phyloP scores from a whole-genome alignment of 2,797 vertebrate species.

The Gymnopithys bicolor region DNA sequence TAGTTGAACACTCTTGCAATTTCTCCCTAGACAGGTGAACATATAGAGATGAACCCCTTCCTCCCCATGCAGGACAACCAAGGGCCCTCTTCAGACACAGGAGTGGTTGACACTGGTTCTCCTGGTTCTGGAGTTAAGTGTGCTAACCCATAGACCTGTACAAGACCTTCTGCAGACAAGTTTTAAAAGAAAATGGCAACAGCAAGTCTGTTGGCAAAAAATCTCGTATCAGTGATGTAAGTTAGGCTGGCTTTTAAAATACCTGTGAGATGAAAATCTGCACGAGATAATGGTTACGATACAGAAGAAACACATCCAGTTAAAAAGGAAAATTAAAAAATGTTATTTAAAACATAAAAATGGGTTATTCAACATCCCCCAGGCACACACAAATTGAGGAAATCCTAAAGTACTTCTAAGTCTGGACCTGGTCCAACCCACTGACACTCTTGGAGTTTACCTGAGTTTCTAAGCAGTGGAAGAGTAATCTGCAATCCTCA shows the following conservation, averaged over 20 bases:
- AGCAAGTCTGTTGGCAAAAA: not conserved
- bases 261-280: not conserved
- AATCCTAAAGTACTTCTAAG: not conserved
- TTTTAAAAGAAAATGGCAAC: not conserved
- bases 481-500: not conserved
- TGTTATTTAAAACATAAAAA: not conserved
- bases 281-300: not conserved
- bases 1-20: not conserved
- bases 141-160: not conserved
- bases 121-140: not conserved
- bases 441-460: not conserved
- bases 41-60: not conserved
- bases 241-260: not conserved
- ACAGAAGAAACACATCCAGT: not conserved
- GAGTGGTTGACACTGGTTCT: not conserved
- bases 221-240: not conserved
- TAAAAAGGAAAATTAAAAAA: not conserved
- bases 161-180: not conserved
- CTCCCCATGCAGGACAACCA: rapidly evolving
- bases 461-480: not conserved
- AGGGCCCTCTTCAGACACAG: not conserved
- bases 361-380: not conserved
- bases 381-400: not conserved
- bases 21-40: not conserved
- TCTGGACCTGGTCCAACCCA: not conserved